Conservation (phyloP, 2,888 invertebrate genomes). For the Melieria crassipennis region DNA sequence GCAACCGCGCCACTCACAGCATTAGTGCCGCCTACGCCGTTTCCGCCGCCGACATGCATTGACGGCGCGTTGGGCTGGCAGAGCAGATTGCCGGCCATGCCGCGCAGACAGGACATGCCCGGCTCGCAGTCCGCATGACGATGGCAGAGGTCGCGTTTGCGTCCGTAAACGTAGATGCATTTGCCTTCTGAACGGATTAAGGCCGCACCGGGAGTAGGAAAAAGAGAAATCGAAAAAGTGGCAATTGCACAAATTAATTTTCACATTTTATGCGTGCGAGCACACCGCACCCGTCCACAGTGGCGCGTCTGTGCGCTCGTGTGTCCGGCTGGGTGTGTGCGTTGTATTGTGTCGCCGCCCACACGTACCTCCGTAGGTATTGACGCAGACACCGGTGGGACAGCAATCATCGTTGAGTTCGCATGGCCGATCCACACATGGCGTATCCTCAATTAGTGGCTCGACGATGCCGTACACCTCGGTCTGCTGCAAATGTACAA, state of each 20-base stretch:
- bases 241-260: constrained; percentile 15
- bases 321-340: background rate
- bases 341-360: constrained; percentile 58
- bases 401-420: constrained; percentile 85
- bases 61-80: constrained; percentile 75
- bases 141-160: constrained; percentile 83
- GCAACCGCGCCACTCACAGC: background rate
- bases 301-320: background rate
- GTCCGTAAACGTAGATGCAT: constrained; percentile 76
- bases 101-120: constrained; percentile 78
- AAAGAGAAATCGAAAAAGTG: constrained; percentile 10
- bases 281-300: constrained; percentile 1
- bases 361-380: constrained; percentile 66
- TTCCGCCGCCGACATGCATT: constrained; percentile 1
- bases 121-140: constrained; percentile 86
- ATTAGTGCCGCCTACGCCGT: constrained; percentile 39
- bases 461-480: constrained; percentile 61
- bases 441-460: constrained; percentile 73
- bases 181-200: constrained; percentile 66
- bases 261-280: constrained; percentile 12
- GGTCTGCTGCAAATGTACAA: constrained; percentile 39
- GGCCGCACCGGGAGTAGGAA: constrained; percentile 9
- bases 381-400: constrained; percentile 77
- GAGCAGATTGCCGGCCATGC: constrained; percentile 71
- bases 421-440: constrained; percentile 82